Percentiles rank a stretch among this genome's conserved stretches.
Evolutionary conservation across 2,113 vertebrate species (phyloP).

Genomic region (Petrocephalus microphthalmus): DNA sequence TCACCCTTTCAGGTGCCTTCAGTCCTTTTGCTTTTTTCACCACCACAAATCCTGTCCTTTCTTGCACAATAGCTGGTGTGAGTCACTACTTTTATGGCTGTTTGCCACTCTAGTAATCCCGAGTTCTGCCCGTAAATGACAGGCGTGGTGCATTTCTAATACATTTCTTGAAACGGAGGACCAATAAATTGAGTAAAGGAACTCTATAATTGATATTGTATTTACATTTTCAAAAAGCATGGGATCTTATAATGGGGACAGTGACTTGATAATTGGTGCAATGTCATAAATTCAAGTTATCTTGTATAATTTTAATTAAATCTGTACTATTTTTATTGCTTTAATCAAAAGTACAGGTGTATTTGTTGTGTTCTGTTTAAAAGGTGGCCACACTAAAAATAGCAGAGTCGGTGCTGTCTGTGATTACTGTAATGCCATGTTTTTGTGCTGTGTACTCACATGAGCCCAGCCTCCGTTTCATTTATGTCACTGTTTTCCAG

Average conservation of each 20-base stretch:
- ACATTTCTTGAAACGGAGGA: background rate
- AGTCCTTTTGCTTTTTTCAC: background rate
- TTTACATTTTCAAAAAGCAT: background rate
- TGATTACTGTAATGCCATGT: background rate
- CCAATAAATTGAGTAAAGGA: background rate
- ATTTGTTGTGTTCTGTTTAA: background rate
- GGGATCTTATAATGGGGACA: background rate
- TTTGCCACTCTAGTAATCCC: background rate
- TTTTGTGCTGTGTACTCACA: background rate
- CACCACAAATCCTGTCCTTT: background rate
- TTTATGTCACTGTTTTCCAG: constrained; percentile 48
- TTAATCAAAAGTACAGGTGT: background rate
- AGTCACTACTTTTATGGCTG: background rate
- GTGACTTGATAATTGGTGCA: background rate
- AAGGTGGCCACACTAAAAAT: background rate
- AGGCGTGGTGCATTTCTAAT: background rate
- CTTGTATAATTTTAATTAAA: background rate
- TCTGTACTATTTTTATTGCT: background rate
- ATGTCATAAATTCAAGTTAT: background rate
- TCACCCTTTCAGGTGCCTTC: background rate
- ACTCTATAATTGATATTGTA: background rate
- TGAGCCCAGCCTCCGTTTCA: constrained; percentile 18
- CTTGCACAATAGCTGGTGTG: background rate
- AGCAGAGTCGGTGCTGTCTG: background rate
- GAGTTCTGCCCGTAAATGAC: background rate